A percentile compares a stretch with the other conserved stretches of the same genome.
phyloP scores from a whole-genome alignment of 2,888 invertebrate species.

The Rosalia funebris region DNA sequence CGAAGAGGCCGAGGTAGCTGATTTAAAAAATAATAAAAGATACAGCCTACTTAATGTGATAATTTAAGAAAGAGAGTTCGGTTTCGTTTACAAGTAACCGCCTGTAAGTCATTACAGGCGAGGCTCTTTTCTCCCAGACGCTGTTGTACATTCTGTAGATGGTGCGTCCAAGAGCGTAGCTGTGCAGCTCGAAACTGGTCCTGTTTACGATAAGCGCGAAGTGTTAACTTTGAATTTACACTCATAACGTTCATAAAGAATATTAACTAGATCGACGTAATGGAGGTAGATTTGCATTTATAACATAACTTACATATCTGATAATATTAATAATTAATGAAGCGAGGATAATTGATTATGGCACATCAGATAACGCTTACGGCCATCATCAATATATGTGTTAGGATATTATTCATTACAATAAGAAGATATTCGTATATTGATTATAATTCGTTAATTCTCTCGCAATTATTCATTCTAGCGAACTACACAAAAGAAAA shows the following conservation, averaged over 20 bases:
- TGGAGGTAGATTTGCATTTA: not conserved
- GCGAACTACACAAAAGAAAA: too few relatives aligned
- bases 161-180: slow-evolving; percentile 8
- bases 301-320: not conserved
- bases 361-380: too few relatives aligned
- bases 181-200: slow-evolving; percentile 1
- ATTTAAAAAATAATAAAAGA: not conserved
- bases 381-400: too few relatives aligned
- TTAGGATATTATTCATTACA: too few relatives aligned
- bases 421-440: too few relatives aligned
- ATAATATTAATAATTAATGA: not conserved
- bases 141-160: slow-evolving; percentile 3
- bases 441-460: too few relatives aligned
- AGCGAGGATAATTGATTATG: not conserved
- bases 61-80: not conserved
- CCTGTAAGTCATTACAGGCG: slow-evolving; percentile 14
- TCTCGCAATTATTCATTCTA: too few relatives aligned
- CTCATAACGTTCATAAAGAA: not conserved
- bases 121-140: not conserved
- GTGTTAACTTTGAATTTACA: slow-evolving; percentile 8
- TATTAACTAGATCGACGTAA: not conserved
- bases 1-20: not conserved
- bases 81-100: not conserved
- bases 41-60: not conserved
- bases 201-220: slow-evolving; percentile 9